These are phyloP conservation scores for Crioceris asparagi DNA, from an alignment of 2,888 invertebrate genomes.

Conservation along the genomic window DNA sequence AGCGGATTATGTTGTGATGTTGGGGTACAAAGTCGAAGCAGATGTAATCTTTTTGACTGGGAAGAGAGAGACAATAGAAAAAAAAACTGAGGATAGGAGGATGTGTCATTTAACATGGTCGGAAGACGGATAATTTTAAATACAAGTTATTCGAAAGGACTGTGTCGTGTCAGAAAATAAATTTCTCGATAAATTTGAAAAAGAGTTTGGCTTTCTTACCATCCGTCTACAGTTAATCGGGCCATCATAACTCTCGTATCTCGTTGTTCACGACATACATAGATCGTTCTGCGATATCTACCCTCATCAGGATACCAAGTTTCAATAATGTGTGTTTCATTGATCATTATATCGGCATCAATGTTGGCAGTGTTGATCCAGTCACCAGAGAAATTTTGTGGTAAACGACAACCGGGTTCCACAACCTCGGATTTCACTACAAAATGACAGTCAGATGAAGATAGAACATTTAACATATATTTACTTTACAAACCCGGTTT, in stretches of 20 bases:
- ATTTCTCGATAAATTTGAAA: background rate
- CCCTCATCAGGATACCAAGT: constrained; percentile 90
- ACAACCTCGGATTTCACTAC: constrained; percentile 72
- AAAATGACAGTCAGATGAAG: constrained; percentile 12
- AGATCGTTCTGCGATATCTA: constrained; percentile 77
- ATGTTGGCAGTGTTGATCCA: constrained; percentile 98
- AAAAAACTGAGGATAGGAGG: background rate
- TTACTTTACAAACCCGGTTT: constrained; percentile 54
- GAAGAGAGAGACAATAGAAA: too few species aligned
- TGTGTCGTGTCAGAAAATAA: background rate
- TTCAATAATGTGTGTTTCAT: constrained; percentile 93
- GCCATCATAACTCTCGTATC: constrained; percentile 93
- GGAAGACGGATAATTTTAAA: background rate
- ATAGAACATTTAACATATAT: background rate
- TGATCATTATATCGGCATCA: constrained; percentile 87
- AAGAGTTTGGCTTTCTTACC: constrained; percentile 40
- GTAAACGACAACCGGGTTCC: constrained; percentile 81
- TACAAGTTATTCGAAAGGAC: background rate
- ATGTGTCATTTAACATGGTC: background rate
- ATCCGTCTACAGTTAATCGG: constrained; percentile 89
- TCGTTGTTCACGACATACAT: constrained; percentile 87
- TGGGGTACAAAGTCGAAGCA: constrained; percentile 94
- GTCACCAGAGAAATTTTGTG: constrained; percentile 86
- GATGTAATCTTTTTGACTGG: constrained; percentile 90
- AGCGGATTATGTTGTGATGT: constrained; percentile 92